Evolutionary conservation across 2,113 vertebrate genomes (phyloP).

Genomic region (Uropsilus gracilis): DNA sequence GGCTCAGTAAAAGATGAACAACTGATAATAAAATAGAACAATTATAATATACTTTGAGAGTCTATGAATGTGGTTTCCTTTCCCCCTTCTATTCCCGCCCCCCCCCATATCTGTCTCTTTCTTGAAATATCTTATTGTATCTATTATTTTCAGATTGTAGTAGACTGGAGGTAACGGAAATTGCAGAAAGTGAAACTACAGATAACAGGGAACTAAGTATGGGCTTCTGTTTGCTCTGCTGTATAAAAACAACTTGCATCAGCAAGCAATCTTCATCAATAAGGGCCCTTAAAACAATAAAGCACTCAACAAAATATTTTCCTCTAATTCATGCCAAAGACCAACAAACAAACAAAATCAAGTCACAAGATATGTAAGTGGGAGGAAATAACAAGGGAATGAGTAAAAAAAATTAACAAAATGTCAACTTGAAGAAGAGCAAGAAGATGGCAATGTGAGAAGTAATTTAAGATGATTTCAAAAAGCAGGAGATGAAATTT

Average conservation of each 20-base stretch:
- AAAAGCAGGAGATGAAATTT: slow-evolving; percentile 63
- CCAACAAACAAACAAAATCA: slow-evolving; percentile 37
- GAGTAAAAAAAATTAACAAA: slow-evolving; percentile 27
- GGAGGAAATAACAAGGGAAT: neutral
- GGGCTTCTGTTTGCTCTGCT: neutral
- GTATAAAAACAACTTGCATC: slow-evolving; percentile 9
- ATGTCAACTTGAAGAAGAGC: slow-evolving; percentile 29
- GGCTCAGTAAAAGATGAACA: neutral
- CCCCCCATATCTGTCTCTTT: neutral
- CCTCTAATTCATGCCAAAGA: neutral
- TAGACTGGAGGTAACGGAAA: neutral
- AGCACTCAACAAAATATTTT: neutral
- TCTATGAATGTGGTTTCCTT: neutral
- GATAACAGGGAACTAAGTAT: neutral
- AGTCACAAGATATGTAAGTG: slow-evolving; percentile 23
- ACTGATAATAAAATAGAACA: neutral
- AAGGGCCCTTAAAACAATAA: neutral
- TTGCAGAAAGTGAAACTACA: neutral
- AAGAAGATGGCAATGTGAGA: slow-evolving; percentile 3
- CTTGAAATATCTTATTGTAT: neutral
- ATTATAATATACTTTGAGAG: neutral
- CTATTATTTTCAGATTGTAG: neutral
- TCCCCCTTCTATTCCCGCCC: no score
- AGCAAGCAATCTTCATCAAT: slow-evolving; percentile 26
- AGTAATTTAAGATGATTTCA: slow-evolving; percentile 27